A percentile compares a stretch with the other conserved stretches of the same genome.
phyloP scores from a whole-genome alignment of 2,888 invertebrate genomes.

The Heteromyza rotundicornis region DNA sequence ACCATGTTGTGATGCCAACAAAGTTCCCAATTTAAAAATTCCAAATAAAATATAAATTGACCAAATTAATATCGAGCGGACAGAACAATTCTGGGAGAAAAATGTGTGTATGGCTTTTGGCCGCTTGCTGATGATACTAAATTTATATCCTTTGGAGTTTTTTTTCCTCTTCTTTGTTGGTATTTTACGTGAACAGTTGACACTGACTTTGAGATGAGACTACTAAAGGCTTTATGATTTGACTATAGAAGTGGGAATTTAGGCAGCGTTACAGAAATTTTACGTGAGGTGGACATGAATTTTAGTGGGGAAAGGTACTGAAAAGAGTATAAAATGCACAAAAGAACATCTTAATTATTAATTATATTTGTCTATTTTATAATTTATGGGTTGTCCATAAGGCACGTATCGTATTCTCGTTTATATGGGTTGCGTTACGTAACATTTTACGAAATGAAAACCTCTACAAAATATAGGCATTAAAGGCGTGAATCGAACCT shows the following conservation, averaged over 20 bases:
- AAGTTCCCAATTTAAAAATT: constrained; percentile 62
- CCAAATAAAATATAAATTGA: constrained; percentile 63
- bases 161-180: constrained; percentile 5
- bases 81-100: constrained; percentile 62
- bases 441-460: too few species aligned
- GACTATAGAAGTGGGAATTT: not conserved
- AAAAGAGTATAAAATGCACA: too few species aligned
- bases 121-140: not conserved
- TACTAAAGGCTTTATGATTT: not conserved
- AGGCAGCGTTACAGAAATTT: not conserved
- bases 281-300: not conserved
- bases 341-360: too few species aligned
- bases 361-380: too few species aligned
- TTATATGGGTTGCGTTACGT: too few species aligned
- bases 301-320: not conserved
- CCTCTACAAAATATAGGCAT: too few species aligned
- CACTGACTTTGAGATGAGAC: too few species aligned
- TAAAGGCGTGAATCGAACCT: too few species aligned
- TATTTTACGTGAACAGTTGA: too few species aligned
- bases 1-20: constrained; percentile 1
- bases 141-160: constrained; percentile 15
- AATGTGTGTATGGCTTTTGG: constrained; percentile 48
- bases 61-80: constrained; percentile 62
- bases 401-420: too few species aligned
- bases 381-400: too few species aligned